A percentile compares a stretch with the other conserved stretches of the same genome.
Conservation (phyloP, 2,113 vertebrate species). For the Chrysemys picta region DNA sequence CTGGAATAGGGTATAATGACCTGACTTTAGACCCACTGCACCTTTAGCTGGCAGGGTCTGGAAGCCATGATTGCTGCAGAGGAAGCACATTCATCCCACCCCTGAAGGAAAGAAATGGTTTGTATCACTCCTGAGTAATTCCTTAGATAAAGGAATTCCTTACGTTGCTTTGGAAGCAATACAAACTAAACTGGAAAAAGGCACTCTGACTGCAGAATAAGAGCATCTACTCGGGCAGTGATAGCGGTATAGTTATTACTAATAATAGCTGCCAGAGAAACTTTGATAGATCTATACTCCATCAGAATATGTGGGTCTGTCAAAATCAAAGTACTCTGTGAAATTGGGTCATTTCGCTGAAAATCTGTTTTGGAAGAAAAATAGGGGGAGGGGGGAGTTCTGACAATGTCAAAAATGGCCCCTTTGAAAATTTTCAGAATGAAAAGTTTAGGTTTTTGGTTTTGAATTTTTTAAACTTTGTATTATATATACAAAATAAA, state of each 20-base stretch:
- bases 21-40: constrained; percentile 40
- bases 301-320: background rate
- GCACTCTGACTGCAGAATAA: constrained; percentile 43
- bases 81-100: constrained; percentile 38
- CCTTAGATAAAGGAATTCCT: background rate
- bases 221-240: background rate
- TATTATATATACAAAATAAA: background rate
- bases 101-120: background rate
- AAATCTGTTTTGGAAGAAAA: constrained; percentile 23
- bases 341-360: background rate
- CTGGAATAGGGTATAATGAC: constrained; percentile 8
- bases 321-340: constrained; percentile 35
- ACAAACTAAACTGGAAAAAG: background rate
- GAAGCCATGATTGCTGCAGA: background rate
- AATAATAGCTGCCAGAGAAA: background rate
- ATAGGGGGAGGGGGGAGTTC: background rate
- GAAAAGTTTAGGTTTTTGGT: background rate
- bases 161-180: background rate
- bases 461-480: background rate
- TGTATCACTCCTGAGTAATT: constrained; percentile 23
- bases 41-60: constrained; percentile 30
- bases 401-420: background rate
- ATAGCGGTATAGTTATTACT: background rate
- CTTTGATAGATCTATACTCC: constrained; percentile 10
- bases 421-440: background rate